Evolutionary conservation across 1,140 invertebrate genomes (phyloP), one percentile per base, ranked within the genome.

Genomic region (Apis mellifera): DNA sequence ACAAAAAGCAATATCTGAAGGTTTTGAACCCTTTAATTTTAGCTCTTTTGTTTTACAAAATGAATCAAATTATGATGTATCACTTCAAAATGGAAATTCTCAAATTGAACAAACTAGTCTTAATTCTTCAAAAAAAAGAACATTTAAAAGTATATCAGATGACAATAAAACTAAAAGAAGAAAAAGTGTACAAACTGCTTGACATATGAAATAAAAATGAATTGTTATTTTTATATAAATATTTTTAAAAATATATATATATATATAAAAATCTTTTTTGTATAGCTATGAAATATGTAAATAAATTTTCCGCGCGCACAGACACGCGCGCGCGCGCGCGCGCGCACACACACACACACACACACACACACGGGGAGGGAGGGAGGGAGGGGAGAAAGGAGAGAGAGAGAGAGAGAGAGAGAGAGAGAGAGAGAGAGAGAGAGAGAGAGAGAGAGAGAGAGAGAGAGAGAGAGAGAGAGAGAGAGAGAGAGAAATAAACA

Each of bases 1-100:
- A 75, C 78, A 92, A 52, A 88, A 92, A 78, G 87, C 89, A 77
- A 91, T 94, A 78, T 92, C 92, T 15, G 86, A 94, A 89, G 93
- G 92, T 57, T 89, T 94, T 5, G 78, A 90, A 59, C 68, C 70
- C 26, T 75, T 92, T 55, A 83, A 91, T 71, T 92, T 93, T 83
- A 92, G 89, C 80, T 83, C 64, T 70, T 60, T 87, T 59, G 62
- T 17, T 69, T 74, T 90, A 21, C 2, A 73, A 11, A 85, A 90
- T 17, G 64, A 86, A 59, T 32, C 50, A 66, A 42, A 65, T 42
- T 59, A 79, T 2, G 68, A 74, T 32, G 80, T 88, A 76, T 23
- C 78, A 9, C n/a, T 84, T 23, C 62, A 86, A 55, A 88, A 89
- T 78, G 87, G 77, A 75, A 15, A 87, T 42, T 65, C 66, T 23